Evolutionary conservation across 2,113 vertebrate genomes (phyloP).

Genomic region (Perca fluviatilis): DNA sequence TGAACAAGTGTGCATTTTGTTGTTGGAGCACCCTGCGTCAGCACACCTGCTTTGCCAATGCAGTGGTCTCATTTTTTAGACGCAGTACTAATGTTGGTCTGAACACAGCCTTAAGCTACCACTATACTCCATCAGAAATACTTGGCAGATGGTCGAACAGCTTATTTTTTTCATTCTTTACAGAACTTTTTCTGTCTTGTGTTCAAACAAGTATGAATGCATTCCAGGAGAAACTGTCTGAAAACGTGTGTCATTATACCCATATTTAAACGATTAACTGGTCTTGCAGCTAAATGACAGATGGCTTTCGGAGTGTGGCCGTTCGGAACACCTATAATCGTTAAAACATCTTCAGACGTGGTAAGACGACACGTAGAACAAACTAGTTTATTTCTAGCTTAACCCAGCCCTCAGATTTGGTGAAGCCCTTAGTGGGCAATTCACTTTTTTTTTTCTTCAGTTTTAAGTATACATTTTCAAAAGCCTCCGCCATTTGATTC

Average conservation of each 20-base stretch:
- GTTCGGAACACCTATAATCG: neutral
- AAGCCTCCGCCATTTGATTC: neutral
- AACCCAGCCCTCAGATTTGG: neutral
- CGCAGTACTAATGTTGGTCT: neutral
- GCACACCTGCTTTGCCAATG: constrained; percentile 2
- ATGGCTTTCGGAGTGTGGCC: neutral
- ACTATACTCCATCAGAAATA: neutral
- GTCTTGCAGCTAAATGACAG: neutral
- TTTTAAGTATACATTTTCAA: neutral
- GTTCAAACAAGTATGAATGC: neutral
- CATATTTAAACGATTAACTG: neutral
- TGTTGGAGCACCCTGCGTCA: neutral
- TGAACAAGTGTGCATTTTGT: neutral
- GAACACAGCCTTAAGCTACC: neutral
- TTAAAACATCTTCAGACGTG: neutral
- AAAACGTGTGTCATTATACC: neutral
- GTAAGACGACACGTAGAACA: neutral
- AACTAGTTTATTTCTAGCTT: neutral
- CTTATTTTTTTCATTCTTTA: neutral
- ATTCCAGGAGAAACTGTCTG: neutral
- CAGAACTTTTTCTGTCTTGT: neutral
- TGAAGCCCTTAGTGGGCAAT: neutral
- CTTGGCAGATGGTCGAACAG: neutral
- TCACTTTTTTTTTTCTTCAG: neutral
- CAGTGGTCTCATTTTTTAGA: neutral